Evolutionary conservation across 2,113 vertebrate genomes (phyloP).

Genomic region (Syrrhaptes paradoxus): DNA sequence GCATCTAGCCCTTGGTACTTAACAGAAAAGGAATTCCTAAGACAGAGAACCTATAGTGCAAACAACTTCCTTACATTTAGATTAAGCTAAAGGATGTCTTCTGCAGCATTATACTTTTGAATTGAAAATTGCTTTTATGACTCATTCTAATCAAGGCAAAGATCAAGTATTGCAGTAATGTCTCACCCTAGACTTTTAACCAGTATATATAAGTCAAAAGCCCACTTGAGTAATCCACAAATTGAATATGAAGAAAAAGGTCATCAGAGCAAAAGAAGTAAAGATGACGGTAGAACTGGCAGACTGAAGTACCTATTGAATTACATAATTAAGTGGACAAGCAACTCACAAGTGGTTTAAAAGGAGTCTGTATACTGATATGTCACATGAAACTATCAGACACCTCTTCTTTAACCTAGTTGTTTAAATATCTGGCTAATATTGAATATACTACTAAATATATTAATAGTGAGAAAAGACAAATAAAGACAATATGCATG

Average conservation of each 20-base stretch:
- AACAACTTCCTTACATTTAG: neutral
- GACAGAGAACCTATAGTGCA: neutral
- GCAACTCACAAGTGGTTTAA: neutral
- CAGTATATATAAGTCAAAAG: neutral
- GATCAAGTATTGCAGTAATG: neutral
- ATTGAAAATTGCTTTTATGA: neutral
- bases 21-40: neutral
- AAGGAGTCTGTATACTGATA: neutral
- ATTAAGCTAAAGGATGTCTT: neutral
- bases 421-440: neutral
- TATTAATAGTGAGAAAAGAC: neutral
- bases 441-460: neutral
- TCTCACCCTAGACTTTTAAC: neutral
- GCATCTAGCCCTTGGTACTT: neutral
- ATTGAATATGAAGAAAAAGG: neutral
- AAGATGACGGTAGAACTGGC: neutral
- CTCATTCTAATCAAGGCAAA: neutral
- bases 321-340: neutral
- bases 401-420: neutral
- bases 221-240: neutral
- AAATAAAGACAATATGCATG: neutral
- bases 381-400: neutral
- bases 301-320: neutral
- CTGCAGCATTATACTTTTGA: neutral
- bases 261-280: neutral